A percentile compares a stretch with the other conserved stretches of the same genome.
Conservation (phyloP, 2,888 invertebrate species). For the Flabesymbios commensalis region DNA sequence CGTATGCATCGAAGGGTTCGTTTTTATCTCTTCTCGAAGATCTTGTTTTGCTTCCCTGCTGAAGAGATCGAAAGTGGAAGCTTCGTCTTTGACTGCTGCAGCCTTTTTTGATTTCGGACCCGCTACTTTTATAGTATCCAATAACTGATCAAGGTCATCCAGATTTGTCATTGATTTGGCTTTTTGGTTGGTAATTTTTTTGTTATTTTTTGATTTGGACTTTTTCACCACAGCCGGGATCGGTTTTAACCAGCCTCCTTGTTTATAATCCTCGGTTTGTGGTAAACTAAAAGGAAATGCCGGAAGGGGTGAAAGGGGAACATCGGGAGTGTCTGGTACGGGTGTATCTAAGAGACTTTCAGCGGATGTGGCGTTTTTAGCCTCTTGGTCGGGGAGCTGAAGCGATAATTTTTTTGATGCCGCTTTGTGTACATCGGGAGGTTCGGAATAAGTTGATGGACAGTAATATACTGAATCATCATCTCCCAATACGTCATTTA, state of each 20-base stretch:
- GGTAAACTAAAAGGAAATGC: slow-evolving; percentile 7
- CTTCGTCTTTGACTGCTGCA: background rate
- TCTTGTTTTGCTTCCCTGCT: background rate
- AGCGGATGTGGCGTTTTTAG: slow-evolving; percentile 19
- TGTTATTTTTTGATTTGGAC: background rate
- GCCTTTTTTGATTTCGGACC: slow-evolving; percentile 3
- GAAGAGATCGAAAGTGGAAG: slow-evolving; percentile 10
- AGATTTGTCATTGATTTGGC: slow-evolving; percentile 19
- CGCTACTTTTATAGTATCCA: slow-evolving; percentile 11
- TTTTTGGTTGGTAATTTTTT: too few species aligned
- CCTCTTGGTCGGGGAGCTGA: background rate
- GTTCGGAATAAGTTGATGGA: background rate
- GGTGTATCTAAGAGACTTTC: slow-evolving; percentile 38
- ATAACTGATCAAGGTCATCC: slow-evolving; percentile 14
- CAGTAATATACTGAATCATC: background rate
- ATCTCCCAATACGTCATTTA: slow-evolving; percentile 27
- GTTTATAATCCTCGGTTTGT: slow-evolving; percentile 2
- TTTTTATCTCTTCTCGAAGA: background rate
- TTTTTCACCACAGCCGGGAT: too few species aligned
- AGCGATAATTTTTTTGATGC: background rate
- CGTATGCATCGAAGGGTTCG: background rate
- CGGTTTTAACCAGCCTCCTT: too few species aligned
- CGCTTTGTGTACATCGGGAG: too few species aligned
- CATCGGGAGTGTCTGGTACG: slow-evolving; percentile 37
- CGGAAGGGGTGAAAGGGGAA: slow-evolving; percentile 32